Percentiles rank a stretch among this genome's conserved stretches.
Conservation (phyloP, 1,140 invertebrate species). For the Drosophila sp. region DNA sequence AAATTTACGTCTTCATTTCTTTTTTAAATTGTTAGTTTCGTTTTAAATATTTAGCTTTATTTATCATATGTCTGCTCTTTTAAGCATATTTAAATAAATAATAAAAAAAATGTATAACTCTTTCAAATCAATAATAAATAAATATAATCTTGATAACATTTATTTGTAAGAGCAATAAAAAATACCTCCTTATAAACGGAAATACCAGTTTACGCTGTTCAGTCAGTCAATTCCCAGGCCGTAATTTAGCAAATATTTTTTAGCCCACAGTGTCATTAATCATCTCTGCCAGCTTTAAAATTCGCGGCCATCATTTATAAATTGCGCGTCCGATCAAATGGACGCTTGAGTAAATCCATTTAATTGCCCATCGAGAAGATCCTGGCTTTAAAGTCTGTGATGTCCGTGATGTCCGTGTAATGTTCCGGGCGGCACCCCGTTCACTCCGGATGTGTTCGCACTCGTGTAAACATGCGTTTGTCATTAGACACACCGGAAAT, state of each 20-base stretch:
- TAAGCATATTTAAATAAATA: no score
- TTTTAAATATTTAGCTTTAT: no score
- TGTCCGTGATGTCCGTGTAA: conserved; percentile 74
- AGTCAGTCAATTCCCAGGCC: conserved; percentile 1
- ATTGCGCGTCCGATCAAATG: conserved; percentile 52
- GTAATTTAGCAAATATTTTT: conserved; percentile 15
- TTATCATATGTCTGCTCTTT: no score
- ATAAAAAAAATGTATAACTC: no score
- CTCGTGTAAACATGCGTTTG: conserved; percentile 83
- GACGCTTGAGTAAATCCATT: conserved; percentile 80
- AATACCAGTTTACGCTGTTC: no score
- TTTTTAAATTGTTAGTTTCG: no score
- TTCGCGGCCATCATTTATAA: conserved; percentile 77
- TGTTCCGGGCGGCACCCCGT: conserved; percentile 48
- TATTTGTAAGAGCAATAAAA: not conserved
- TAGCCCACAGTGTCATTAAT: conserved; percentile 58
- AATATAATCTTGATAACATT: no score
- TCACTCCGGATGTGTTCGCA: conserved; percentile 74
- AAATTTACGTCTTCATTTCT: no score
- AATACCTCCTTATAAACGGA: no score
- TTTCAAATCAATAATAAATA: no score
- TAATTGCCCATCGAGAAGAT: conserved; percentile 59
- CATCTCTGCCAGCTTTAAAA: conserved; percentile 52
- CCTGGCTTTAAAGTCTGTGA: conserved; percentile 61
- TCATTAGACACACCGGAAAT: conserved; percentile 83